Base-by-base conservation (phyloP, 2,113 vertebrate genomes). In the Polypterus senegalus region DNA sequence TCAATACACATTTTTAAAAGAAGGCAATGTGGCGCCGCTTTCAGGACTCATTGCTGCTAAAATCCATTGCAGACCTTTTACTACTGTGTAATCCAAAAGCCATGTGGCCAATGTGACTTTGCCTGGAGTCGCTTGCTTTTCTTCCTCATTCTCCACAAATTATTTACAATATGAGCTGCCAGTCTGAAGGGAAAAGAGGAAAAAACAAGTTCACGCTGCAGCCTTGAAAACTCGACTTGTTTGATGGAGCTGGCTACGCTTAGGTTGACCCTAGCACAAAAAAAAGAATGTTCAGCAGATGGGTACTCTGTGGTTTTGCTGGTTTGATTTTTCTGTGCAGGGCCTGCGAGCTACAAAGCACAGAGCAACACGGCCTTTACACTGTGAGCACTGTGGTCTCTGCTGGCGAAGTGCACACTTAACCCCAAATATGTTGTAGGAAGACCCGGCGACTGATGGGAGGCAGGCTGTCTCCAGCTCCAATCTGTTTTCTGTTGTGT, bases 351-450 rank as follows among this genome's bases (percentile, higher is more conserved):
- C 63, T 27, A 63, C 59, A 60, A 27, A 60, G 61, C 51, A 7
- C 10, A 9, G 48, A 49, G 27, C 5, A 2, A 57, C 2, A 44
- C 11, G 51, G 58, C 64, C 27, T 54, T 56, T 47, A 0, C 9
- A 54, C 51, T 11, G 8, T 61, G 46, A 51, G 51, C 64, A 57
- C 43, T 71, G 67, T 65, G 68, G 73, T 71, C 73, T 62, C 9
- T 2, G 67, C 43, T 48, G 6, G 1, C 63, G 4, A 60, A 64
- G 61, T 69, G 54, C 58, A 55, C 49, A 71, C 64, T 27, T 45
- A 9, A 48, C 65, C 66, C 67, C 63, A 70, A 67, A 69, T 72
- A 71, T 73, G 72, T 67, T 65, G 67, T 66, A 56, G 0, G 65
- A 68, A 56, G 45, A 43, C 49, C 6, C 49, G 44, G 46, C 46